Base-by-base conservation (phyloP, 1,140 invertebrate species). In the Antheraea pernyi region DNA sequence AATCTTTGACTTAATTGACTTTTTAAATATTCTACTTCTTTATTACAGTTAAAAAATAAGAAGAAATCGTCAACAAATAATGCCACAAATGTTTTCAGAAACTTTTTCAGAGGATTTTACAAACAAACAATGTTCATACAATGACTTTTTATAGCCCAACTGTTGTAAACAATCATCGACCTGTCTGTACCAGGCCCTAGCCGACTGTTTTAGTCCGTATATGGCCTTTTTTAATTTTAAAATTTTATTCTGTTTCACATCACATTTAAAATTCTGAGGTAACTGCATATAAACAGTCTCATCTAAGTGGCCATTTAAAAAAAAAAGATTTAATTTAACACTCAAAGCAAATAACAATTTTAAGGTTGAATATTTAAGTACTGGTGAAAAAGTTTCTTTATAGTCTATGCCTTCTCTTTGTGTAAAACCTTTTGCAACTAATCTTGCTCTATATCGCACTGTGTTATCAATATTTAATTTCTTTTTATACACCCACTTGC, bases 401-500 rank as follows among this genome's bases (percentile, higher is more conserved):
- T 67, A 67, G 60, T 71, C 68, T 19, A 71, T 60, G 39, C 69
- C 65, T 9, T 19, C 16, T 36, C 18, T 19, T 53, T 71, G 69
- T 16, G 37, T 67, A 37, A 71, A 71, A n/a, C 69, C 69, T 59
- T 71, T 71, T 30, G 66, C 70, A 0, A 71, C 70, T 59, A 67
- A 59, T 46, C 66, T 62, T 39, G 70, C 70, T 53, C 68, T 64
- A 67, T 69, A 73, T 37, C 68, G 3, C 19, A 73, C 64, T 69
- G 59, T 67, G 58, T 63, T 59, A 36, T 69, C 64, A 69, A 5
- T 13, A 19, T 69, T 58, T 10, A 66, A 19, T 62, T 72, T 73
- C 63, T 67, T 73, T 69, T 70, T 73, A 30, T 66, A 65, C 13
- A 73, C 72, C 68, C 72, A 73, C 30, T 67, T 73, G 60, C 68